Evolutionary conservation across 1,140 invertebrate genomes (phyloP), one percentile per base, ranked within the genome.

Genomic region (Rhynchophorus ferrugineus): DNA sequence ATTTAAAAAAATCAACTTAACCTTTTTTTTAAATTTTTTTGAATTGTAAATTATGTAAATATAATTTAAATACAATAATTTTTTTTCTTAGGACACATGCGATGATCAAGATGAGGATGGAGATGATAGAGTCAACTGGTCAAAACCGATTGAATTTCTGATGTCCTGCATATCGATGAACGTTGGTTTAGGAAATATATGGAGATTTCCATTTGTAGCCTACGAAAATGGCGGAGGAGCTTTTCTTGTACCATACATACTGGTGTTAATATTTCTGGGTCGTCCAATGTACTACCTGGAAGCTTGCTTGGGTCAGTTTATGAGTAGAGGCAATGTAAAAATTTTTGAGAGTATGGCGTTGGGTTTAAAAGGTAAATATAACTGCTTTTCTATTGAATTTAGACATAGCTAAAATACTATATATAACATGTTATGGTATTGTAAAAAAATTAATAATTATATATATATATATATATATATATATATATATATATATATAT

Each of bases 281-380:
- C 83, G 91, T 57, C 91, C 92, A 0, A 79, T 94, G 59, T 95
- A 95, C 67, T 92, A 91, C 59, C 75, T 94, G 73, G 92, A 95
- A 67, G 84, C 87, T 67, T 75, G 83, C n/a, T 62, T 90, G 1
- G 87, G 87, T 14, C 87, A 89, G 61, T 89, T 89, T 61, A 78
- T 82, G 7, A 79, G 82, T 34, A 77, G 78, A 21, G 85, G 85
- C 20, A 81, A 82, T 38, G 81, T 88, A 16, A 83, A 78, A 57
- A 73, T 82, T 21, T 82, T 78, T 69, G 69, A 75, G 33, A 64
- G 77, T 41, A 61, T 70, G 21, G 69, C 74, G 14, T 78, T 82
- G n/a, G 78, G 77, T 2, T 74, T 84, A 71, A 78, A 78, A 76
- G 83, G 83, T 84, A 34, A 33, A 20, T 22, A n/a, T 19, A 18